phyloP scores from a whole-genome alignment of 2,797 vertebrate species.

The Eulemur mongoz region DNA sequence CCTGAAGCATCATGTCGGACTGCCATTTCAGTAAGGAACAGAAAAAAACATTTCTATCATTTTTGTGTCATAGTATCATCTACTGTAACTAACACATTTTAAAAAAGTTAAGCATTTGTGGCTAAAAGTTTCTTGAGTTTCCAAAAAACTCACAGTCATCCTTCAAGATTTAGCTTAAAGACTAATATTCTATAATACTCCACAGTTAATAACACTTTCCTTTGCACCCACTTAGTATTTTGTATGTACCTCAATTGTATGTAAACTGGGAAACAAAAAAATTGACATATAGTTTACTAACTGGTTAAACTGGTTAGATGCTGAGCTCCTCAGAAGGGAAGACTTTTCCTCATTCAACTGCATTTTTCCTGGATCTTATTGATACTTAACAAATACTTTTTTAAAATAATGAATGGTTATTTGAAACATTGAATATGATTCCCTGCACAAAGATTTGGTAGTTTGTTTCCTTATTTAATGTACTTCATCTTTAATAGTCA shows the following conservation, averaged over 20 bases:
- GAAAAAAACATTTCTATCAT: neutral
- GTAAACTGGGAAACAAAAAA: neutral
- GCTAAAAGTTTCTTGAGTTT: neutral
- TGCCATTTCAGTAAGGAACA: neutral
- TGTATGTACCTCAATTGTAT: neutral
- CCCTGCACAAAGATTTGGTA: neutral
- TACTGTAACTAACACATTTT: neutral
- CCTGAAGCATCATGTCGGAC: neutral
- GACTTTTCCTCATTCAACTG: neutral
- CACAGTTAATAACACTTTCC: neutral
- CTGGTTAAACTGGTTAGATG: neutral
- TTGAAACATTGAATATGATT: neutral
- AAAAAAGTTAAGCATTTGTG: neutral
- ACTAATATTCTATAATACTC: neutral
- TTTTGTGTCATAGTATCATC: neutral
- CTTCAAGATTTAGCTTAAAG: neutral
- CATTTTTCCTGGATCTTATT: neutral
- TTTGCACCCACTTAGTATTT: neutral
- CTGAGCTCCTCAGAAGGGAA: neutral
- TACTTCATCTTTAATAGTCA: neutral
- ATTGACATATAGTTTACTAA: neutral
- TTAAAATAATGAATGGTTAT: neutral
- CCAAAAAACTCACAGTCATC: neutral
- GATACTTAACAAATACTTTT: neutral
- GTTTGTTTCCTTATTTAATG: neutral